These are phyloP conservation scores for Percopsis omiscomaycus DNA, from an alignment of 2,797 vertebrate species.

Conservation along the genomic window DNA sequence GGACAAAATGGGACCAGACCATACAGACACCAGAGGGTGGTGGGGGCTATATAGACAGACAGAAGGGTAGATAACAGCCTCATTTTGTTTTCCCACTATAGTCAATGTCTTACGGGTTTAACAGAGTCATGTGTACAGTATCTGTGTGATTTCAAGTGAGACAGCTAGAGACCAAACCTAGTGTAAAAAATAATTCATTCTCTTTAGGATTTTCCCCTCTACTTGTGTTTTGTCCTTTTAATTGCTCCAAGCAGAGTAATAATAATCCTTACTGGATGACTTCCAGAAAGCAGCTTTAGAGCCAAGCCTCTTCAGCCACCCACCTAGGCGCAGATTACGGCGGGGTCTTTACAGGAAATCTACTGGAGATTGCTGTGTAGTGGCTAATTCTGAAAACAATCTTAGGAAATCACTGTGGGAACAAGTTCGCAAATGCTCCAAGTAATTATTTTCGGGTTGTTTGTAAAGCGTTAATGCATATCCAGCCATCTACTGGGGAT, in stretches of 20 bases:
- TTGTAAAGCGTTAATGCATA: not conserved
- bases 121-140: too few species aligned
- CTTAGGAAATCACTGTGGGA: constrained; percentile 33
- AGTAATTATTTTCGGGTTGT: not conserved
- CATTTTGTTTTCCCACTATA: too few species aligned
- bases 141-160: too few species aligned
- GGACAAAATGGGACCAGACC: not conserved
- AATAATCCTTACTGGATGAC: constrained; percentile 71
- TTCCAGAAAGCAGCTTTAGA: constrained; percentile 67
- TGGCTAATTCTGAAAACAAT: constrained; percentile 35
- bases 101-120: too few species aligned
- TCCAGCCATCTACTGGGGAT: not conserved
- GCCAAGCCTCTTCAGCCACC: constrained; percentile 58
- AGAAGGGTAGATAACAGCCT: not conserved
- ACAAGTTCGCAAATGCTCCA: constrained; percentile 19
- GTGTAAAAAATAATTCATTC: not conserved
- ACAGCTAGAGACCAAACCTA: not conserved
- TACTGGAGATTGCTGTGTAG: constrained; percentile 26
- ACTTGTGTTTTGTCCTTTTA: constrained; percentile 40
- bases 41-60: not conserved
- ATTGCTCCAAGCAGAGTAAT: constrained; percentile 56
- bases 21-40: too few species aligned
- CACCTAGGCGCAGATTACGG: constrained; percentile 60
- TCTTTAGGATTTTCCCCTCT: not conserved
- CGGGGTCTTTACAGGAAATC: constrained; percentile 52